These are phyloP conservation scores for Acanthosepion esculentum DNA, from an alignment of 2,888 invertebrate genomes.

Conservation along the genomic window DNA sequence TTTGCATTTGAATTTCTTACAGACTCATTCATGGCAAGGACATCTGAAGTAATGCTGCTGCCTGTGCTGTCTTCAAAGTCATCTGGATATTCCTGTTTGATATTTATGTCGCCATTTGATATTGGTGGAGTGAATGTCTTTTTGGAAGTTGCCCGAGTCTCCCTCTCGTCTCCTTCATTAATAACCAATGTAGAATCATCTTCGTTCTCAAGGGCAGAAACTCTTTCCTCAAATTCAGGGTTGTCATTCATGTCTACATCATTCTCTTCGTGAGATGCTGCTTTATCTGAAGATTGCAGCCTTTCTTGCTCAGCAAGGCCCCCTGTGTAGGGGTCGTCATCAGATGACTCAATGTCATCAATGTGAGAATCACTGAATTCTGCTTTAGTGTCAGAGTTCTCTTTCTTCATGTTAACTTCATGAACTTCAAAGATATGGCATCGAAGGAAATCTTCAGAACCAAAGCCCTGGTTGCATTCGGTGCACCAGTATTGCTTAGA, in stretches of 20 bases:
- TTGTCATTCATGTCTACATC: conserved; percentile 24
- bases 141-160: background rate
- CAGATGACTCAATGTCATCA: background rate
- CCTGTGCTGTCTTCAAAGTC: conserved; percentile 41
- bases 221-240: background rate
- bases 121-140: conserved; percentile 39
- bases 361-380: background rate
- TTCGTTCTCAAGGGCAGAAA: background rate
- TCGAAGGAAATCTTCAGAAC: conserved; percentile 58
- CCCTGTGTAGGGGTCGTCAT: background rate
- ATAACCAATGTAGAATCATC: background rate
- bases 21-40: conserved; percentile 36
- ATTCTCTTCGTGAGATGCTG: background rate
- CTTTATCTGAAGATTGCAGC: background rate
- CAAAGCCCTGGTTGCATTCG: conserved; percentile 65
- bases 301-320: background rate
- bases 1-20: background rate
- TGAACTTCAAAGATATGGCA: conserved; percentile 61
- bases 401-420: conserved; percentile 51
- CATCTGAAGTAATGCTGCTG: conserved; percentile 37
- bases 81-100: conserved; percentile 45
- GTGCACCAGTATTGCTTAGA: conserved; percentile 64
- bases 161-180: background rate
- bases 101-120: conserved; percentile 23
- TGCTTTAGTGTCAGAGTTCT: background rate